Percentiles rank a stretch among this genome's conserved stretches.
Conservation (phyloP, 2,888 invertebrate species). For the Lapara coniferarum region DNA sequence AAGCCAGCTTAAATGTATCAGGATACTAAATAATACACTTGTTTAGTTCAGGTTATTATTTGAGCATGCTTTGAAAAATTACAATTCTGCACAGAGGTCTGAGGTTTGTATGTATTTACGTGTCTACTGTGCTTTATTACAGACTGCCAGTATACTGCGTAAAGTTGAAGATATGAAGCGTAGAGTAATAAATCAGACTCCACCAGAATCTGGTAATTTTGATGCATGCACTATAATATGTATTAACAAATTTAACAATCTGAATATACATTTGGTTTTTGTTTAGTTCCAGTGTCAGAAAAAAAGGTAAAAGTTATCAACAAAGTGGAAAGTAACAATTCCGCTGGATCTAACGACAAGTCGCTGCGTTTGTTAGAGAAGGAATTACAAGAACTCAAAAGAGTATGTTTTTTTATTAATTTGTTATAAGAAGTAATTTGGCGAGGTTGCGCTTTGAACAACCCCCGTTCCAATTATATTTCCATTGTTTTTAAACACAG, state of each 20-base stretch:
- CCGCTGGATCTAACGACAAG: slow-evolving; percentile 67
- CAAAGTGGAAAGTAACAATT: slow-evolving; percentile 55
- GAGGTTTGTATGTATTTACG: background rate
- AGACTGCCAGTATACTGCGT: slow-evolving; percentile 56
- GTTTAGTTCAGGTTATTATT: too few relatives aligned
- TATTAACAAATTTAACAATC: background rate
- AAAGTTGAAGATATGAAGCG: slow-evolving; percentile 67
- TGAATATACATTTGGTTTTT: background rate
- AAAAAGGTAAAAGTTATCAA: slow-evolving; percentile 53
- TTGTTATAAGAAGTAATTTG: slow-evolving; percentile 8
- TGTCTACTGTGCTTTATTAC: slow-evolving; percentile 30
- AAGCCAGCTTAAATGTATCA: too few relatives aligned
- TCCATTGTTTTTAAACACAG: too few relatives aligned
- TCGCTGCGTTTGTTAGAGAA: slow-evolving; percentile 81
- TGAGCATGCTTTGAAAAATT: too few relatives aligned
- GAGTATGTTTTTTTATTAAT: slow-evolving; percentile 54
- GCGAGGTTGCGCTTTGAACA: too few relatives aligned
- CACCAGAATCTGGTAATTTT: slow-evolving; percentile 38
- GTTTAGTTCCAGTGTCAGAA: slow-evolving; percentile 38
- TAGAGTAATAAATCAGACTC: slow-evolving; percentile 44
- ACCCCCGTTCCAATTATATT: too few relatives aligned
- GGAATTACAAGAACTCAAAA: slow-evolving; percentile 84
- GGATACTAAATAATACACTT: too few relatives aligned
- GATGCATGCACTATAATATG: background rate
- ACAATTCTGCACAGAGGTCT: background rate